Percentiles rank a stretch among this genome's conserved stretches.
phyloP scores from a whole-genome alignment of 2,888 invertebrate genomes.

The Teleogryllus oceanicus region DNA sequence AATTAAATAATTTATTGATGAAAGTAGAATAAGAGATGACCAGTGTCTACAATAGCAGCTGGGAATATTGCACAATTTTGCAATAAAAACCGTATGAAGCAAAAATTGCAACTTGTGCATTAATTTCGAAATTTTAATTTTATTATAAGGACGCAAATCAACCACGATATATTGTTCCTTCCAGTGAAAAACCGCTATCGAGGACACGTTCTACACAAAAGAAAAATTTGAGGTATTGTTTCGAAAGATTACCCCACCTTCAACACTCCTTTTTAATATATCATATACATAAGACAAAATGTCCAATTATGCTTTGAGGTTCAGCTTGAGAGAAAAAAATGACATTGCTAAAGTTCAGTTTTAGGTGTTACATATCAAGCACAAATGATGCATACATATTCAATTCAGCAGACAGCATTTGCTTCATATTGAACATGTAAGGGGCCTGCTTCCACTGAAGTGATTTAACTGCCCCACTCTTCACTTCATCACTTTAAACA shows the following conservation, averaged over 20 bases:
- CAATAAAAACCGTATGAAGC: neutral
- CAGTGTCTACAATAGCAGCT: constrained; percentile 1
- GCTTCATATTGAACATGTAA: constrained; percentile 19
- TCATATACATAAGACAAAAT: constrained; percentile 23
- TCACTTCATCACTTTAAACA: constrained; percentile 78
- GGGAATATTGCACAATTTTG: neutral
- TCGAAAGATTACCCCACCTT: neutral
- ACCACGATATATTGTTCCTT: neutral
- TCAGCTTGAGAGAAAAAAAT: constrained; percentile 20
- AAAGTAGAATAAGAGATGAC: constrained; percentile 5
- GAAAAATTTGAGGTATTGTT: neutral
- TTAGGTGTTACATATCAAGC: constrained; percentile 30
- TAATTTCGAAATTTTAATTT: neutral
- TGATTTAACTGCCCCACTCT: neutral
- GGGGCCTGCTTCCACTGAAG: neutral
- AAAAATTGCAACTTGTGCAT: neutral
- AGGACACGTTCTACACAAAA: neutral
- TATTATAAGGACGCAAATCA: neutral
- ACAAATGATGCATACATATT: constrained; percentile 28
- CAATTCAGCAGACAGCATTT: constrained; percentile 24
- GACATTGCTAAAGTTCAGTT: constrained; percentile 20
- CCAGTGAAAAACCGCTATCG: constrained; percentile 18
- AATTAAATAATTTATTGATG: constrained; percentile 18
- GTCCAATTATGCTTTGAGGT: constrained; percentile 22
- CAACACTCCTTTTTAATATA: constrained; percentile 11